A percentile compares a stretch with the other conserved stretches of the same genome.
phyloP scores from a whole-genome alignment of 2,113 vertebrate species.

The Ascaphus truei region DNA sequence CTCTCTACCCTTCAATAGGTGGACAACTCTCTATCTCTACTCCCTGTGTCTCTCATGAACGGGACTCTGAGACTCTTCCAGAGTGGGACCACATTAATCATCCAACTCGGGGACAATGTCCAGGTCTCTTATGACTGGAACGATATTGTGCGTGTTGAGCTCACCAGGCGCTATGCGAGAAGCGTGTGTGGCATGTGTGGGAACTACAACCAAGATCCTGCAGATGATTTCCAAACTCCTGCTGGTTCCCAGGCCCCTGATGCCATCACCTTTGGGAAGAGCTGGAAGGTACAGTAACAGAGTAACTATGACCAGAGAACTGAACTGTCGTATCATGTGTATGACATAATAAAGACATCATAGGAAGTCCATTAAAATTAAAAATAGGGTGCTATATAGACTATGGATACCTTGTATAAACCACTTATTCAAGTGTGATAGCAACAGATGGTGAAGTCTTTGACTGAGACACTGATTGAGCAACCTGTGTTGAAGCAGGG shows the following conservation, averaged over 20 bases:
- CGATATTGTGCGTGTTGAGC: constrained; percentile 46
- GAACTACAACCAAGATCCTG: constrained; percentile 41
- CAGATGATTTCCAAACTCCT: not conserved
- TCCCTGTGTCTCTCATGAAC: constrained; percentile 55
- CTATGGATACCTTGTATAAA: too few species aligned
- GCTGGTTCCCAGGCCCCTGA: not conserved
- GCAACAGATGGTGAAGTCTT: too few species aligned
- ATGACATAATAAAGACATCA: too few species aligned
- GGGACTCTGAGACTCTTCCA: constrained; percentile 52
- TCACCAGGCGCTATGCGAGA: constrained; percentile 24
- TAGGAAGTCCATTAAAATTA: too few species aligned
- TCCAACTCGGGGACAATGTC: constrained; percentile 53
- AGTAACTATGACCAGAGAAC: too few species aligned
- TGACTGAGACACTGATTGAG: too few species aligned
- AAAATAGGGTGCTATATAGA: too few species aligned
- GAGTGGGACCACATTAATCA: constrained; percentile 47
- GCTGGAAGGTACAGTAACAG: constrained; percentile 45
- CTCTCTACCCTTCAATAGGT: too few species aligned
- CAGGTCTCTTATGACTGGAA: constrained; percentile 65
- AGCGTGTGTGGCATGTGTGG: constrained; percentile 41
- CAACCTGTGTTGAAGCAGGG: too few species aligned
- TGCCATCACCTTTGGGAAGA: not conserved
- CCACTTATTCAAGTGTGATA: too few species aligned
- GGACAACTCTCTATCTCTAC: constrained; percentile 48
- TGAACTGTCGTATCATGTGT: too few species aligned